Evolutionary conservation across 2,888 invertebrate genomes (phyloP).

Genomic region (Nudaria mundana): DNA sequence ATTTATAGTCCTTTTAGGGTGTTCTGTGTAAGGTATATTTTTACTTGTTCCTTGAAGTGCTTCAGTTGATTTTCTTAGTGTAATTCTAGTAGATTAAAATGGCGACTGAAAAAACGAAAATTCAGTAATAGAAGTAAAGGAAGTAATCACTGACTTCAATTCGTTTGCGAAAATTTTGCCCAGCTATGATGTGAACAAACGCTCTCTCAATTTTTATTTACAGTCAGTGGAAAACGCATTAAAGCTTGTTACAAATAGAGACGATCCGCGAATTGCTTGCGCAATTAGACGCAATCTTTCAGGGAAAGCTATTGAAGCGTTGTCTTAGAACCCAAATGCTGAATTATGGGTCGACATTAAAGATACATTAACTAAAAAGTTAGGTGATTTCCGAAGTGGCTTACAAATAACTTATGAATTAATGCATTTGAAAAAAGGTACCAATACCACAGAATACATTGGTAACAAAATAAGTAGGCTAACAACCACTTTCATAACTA

Average conservation of each 20-base stretch:
- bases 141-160: neutral
- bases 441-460: conserved; percentile 6
- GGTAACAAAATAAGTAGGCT: conserved; percentile 15
- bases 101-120: neutral
- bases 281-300: conserved; percentile 28
- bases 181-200: conserved; percentile 29
- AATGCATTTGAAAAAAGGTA: conserved; percentile 11
- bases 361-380: conserved; percentile 9
- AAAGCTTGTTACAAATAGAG: conserved; percentile 11
- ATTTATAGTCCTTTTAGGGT: too few species aligned
- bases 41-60: too few species aligned
- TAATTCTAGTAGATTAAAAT: conserved; percentile 1
- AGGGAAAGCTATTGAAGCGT: conserved; percentile 12
- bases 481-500: neutral
- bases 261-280: conserved; percentile 7
- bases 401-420: conserved; percentile 22
- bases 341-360: conserved; percentile 19
- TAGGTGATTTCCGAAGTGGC: conserved; percentile 23
- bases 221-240: conserved; percentile 27
- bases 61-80: too few species aligned
- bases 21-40: too few species aligned
- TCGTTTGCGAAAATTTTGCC: conserved; percentile 11
- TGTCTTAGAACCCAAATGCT: neutral
- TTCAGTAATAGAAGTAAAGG: neutral
- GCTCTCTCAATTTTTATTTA: conserved; percentile 25